Evolutionary conservation across 2,888 invertebrate species (phyloP), one percentile per base, ranked within the genome.

Genomic region (Cheilosia vernalis): DNA sequence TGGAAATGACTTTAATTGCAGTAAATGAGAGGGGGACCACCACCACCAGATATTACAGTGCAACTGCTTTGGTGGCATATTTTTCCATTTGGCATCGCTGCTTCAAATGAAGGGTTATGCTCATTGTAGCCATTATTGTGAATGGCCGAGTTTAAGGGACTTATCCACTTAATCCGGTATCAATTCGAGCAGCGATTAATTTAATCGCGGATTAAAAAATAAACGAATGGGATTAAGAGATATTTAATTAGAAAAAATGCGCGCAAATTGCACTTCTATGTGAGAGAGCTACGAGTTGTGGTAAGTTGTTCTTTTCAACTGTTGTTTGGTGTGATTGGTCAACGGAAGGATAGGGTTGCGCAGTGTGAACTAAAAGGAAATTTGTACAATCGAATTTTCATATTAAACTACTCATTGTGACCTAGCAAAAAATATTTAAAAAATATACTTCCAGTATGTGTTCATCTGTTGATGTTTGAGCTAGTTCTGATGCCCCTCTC

Each of bases 1-100:
- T 80, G 66, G 44, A 63, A 63, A 72, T 80, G 66, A 85, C 66
- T 85, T 85, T 85, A 80, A 85, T 85, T 80, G 56, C 64, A 53
- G 40, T 58, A n/a, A 67, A 49, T 53, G 49, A 42, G 55, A 30
- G 27, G 51, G 56, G 15, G 17, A 10, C 7, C 13, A 30, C 2
- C 30, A 2, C n/a, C n/a, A n/a, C n/a, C 30, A 0, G 27, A 27
- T 5, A 27, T 6, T 6, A 7, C 7, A 19, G 17, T 61, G 72
- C 55, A 72, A 77, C 66, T 83, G 72, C 67, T 76, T 83, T 78
- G 77, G 72, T 73, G 70, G 60, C 61, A 70, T 74, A 76, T 70
- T 69, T 79, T 72, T 79, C 64, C 55, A 67, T 74, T 64, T 51
- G 33, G 61, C 53, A 33, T 30, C 30, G 6, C 27, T 1, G 47